These are phyloP conservation scores for Pardosa pseudoannulata DNA, from an alignment of 2,888 invertebrate species.

Conservation along the genomic window DNA sequence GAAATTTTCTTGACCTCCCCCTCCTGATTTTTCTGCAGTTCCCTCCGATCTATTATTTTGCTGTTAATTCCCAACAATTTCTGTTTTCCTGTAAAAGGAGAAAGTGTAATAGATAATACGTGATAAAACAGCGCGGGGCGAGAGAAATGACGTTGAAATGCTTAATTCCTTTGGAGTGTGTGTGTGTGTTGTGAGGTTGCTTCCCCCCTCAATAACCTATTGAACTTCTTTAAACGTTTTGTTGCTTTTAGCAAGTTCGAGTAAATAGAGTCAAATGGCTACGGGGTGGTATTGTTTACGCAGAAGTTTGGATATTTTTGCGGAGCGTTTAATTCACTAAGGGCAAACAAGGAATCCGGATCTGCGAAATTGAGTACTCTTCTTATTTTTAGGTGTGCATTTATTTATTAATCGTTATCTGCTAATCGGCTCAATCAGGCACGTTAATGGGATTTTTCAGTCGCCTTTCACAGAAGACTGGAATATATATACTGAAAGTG, in stretches of 20 bases:
- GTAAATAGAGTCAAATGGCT: conserved; percentile 1
- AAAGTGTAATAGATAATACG: conserved; percentile 23
- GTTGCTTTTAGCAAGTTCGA: neutral
- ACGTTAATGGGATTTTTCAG: too few species aligned
- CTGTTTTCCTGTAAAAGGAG: conserved; percentile 11
- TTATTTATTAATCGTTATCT: too few species aligned
- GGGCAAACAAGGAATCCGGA: neutral
- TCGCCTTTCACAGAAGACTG: too few species aligned
- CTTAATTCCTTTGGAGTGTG: conserved; percentile 17
- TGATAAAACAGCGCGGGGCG: neutral
- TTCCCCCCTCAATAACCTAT: neutral
- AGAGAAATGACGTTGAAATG: neutral
- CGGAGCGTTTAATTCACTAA: neutral
- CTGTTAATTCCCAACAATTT: conserved; percentile 49
- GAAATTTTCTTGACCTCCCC: neutral
- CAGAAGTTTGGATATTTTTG: neutral
- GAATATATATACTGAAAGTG: too few species aligned
- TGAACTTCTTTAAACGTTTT: conserved; percentile 10
- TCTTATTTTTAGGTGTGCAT: too few species aligned
- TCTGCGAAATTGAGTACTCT: neutral
- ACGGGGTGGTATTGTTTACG: conserved; percentile 15
- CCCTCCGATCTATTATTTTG: conserved; percentile 44
- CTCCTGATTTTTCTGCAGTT: neutral
- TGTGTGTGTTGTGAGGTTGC: neutral
- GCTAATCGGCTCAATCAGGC: too few species aligned